Base-by-base conservation (phyloP, 2,113 vertebrate species). In the Oxygymnocypris stewartii region DNA sequence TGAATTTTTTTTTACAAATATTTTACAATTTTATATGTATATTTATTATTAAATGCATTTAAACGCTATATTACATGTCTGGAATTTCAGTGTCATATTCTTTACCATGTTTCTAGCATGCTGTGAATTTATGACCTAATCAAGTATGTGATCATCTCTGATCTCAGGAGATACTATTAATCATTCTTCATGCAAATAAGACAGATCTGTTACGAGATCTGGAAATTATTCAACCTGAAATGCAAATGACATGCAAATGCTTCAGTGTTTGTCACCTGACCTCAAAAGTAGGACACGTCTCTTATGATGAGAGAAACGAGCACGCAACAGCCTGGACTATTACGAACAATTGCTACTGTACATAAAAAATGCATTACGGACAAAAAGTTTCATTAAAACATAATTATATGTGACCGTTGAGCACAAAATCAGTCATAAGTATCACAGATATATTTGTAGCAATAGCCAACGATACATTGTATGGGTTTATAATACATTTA, bases 171-270 rank as follows among this genome's bases (percentile, higher is more conserved):
- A 78, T 49, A 25, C 3, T 76, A 51, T 78, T 78, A 78, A 54
- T 78, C 76, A 78, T 54, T 11, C 76, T 4, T 16, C 67, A 78
- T 54, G 76, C 76, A 78, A 78, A 78, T 35, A 16, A 16, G 25
- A 78, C 47, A 35, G 76, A 78, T 49, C 75, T 78, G 75, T 78
- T 13, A 54, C 75, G 3, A 16, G 25, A 78, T 78, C 76, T 20
- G 14, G 73, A 73, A 42, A 23, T 12, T 5, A 23, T 23, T 42
- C 20, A 73, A 75, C 73, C 42, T 25, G 42, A 75, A 47, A 75
- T 75, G 73, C 73, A 47, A 75, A 75, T 75, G 14, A 13, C 23
- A 75, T 47, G 73, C 73, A 75, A 75, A 75, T 47, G 11, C 31
- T 73, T 73, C 2, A 11, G 20, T 42, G 65, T 69, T 11, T 69